A percentile compares a stretch with the other conserved stretches of the same genome.
These are phyloP conservation scores for Cheirogaleus major DNA, from an alignment of 2,797 vertebrate species.

Conservation along the genomic window DNA sequence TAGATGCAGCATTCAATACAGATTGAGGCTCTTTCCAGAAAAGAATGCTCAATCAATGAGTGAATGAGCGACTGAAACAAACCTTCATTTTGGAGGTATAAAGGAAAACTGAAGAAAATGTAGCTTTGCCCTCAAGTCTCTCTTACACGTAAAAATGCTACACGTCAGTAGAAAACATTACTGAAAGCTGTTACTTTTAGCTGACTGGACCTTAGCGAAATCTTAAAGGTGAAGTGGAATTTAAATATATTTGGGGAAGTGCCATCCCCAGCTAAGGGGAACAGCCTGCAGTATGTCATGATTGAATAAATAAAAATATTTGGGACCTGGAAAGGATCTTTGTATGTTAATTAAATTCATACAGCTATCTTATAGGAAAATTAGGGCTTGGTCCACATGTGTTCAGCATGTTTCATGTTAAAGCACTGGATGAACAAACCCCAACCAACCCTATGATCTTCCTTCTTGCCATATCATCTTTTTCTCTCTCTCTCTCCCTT, in stretches of 20 bases:
- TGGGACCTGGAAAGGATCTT: slow-evolving; percentile 9
- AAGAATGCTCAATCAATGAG: not conserved
- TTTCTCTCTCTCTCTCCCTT: not conserved
- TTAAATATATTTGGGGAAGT: not conserved
- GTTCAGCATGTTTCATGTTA: not conserved
- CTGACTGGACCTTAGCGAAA: not conserved
- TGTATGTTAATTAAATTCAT: slow-evolving; percentile 31
- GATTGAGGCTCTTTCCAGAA: not conserved
- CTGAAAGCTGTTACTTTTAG: not conserved
- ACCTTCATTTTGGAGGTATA: slow-evolving; percentile 11
- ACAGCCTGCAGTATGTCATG: not conserved
- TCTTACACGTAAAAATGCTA: not conserved
- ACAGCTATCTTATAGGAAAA: not conserved
- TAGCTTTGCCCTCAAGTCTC: slow-evolving; percentile 16
- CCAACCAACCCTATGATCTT: not conserved
- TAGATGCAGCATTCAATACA: not conserved
- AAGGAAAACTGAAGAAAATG: slow-evolving; percentile 5
- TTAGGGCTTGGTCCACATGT: not conserved
- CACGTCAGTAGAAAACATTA: not conserved
- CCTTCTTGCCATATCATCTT: not conserved
- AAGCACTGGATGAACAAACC: not conserved
- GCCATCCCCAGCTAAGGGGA: not conserved
- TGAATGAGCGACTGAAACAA: not conserved
- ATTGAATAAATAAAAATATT: slow-evolving; percentile 10
- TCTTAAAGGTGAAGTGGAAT: not conserved